Evolutionary conservation across 2,797 vertebrate species (phyloP).

Genomic region (Phylloscopus collybita): DNA sequence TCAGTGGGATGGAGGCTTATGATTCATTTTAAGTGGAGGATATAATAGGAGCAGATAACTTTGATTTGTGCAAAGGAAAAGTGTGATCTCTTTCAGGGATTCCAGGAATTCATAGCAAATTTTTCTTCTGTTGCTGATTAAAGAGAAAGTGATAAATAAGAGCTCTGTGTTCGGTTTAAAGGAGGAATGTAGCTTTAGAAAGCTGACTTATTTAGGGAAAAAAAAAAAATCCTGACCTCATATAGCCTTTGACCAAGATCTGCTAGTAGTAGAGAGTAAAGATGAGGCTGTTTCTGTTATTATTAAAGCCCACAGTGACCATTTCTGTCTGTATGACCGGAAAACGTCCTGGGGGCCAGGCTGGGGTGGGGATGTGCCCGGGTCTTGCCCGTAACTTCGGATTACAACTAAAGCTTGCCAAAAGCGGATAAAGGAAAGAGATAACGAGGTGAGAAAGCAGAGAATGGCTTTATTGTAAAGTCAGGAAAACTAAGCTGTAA

Average conservation of each 20-base stretch:
- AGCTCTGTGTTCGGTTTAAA: background rate
- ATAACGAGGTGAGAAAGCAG: constrained; percentile 15
- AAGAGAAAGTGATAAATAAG: constrained; percentile 49
- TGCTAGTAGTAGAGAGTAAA: background rate
- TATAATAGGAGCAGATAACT: constrained; percentile 41
- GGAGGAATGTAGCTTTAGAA: constrained; percentile 29
- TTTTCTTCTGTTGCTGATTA: constrained; percentile 47
- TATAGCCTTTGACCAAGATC: constrained; percentile 49
- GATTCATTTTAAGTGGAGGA: constrained; percentile 18
- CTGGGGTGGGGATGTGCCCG: background rate
- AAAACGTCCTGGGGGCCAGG: background rate
- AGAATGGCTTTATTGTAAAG: constrained; percentile 19
- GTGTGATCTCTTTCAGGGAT: constrained; percentile 46
- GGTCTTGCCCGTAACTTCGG: background rate
- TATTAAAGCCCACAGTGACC: background rate
- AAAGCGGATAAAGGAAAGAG: background rate
- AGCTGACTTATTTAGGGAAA: background rate
- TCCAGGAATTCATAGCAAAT: constrained; percentile 6
- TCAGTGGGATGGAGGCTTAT: constrained; percentile 28
- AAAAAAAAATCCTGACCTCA: background rate
- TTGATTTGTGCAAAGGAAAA: constrained; percentile 45
- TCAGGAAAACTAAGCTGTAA: background rate
- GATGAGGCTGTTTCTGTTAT: background rate
- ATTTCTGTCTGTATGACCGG: background rate
- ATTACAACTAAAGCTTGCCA: background rate